A percentile compares a stretch with the other conserved stretches of the same genome.
phyloP scores from a whole-genome alignment of 92 coral and sea anemone genomes.

The Parazoanthus atlanticus region DNA sequence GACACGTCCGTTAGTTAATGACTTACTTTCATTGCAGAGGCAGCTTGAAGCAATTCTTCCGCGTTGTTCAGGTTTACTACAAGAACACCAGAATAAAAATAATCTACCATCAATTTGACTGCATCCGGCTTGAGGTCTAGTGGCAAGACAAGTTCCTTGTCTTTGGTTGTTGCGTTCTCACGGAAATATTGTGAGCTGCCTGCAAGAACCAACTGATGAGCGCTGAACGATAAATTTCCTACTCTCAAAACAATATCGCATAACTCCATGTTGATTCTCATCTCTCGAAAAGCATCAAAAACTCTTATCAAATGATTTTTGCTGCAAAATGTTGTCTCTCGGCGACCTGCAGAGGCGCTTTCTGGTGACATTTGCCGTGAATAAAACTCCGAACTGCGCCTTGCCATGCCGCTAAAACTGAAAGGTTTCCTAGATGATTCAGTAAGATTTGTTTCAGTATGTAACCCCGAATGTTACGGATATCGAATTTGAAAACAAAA shows the following conservation, averaged over 20 bases:
- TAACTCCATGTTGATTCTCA: constrained; percentile 78
- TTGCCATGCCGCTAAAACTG: constrained; percentile 7
- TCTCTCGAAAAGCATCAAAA: constrained; percentile 67
- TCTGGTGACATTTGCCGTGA: constrained; percentile 34
- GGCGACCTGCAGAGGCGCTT: neutral
- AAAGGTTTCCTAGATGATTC: neutral
- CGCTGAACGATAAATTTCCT: constrained; percentile 71
- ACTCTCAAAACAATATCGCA: constrained; percentile 81
- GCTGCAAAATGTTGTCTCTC: constrained; percentile 32
- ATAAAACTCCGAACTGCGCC: constrained; percentile 38
- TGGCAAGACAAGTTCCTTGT: constrained; percentile 59
- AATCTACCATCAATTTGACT: constrained; percentile 72
- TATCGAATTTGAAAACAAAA: neutral
- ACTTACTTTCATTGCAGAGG: constrained; percentile 80
- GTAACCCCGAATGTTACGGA: neutral
- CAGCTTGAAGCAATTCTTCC: constrained; percentile 67
- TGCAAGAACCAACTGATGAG: constrained; percentile 80
- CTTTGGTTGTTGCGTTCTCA: constrained; percentile 34
- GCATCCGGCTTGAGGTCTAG: constrained; percentile 64
- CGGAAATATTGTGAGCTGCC: constrained; percentile 83
- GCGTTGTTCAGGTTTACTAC: constrained; percentile 51
- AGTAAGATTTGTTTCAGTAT: neutral
- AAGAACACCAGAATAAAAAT: constrained; percentile 80
- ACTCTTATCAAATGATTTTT: constrained; percentile 33
- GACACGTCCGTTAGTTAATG: neutral